Evolutionary conservation across 2,797 vertebrate genomes (phyloP).

Genomic region (Natrix natrix): DNA sequence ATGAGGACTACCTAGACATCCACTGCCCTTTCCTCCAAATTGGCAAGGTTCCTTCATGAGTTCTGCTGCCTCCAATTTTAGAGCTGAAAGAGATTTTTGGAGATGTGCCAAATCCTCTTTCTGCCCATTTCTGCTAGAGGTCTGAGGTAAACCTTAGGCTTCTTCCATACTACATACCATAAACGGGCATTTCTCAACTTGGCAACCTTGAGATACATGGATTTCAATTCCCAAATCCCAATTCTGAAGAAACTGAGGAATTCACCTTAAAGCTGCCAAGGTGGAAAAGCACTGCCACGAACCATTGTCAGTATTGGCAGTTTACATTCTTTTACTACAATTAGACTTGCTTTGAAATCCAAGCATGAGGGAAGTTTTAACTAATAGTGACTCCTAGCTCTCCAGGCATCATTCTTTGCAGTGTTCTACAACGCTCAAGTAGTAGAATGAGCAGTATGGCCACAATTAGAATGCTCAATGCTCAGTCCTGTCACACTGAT

Average conservation of each 20-base stretch:
- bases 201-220: not conserved
- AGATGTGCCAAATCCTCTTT: not conserved
- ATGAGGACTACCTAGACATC: not conserved
- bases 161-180: not conserved
- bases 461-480: not conserved
- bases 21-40: not conserved
- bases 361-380: not conserved
- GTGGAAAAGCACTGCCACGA: not conserved
- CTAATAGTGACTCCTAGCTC: not conserved
- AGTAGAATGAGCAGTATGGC: not conserved
- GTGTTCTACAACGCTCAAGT: not conserved
- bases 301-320: not conserved
- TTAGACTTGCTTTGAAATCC: not conserved
- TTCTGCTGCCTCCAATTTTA: not conserved
- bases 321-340: not conserved
- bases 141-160: not conserved
- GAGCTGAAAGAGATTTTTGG: not conserved
- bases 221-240: not conserved
- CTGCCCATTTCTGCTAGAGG: not conserved
- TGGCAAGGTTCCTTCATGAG: not conserved
- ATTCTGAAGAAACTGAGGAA: not conserved
- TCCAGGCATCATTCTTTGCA: not conserved
- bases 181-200: not conserved
- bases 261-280: not conserved
- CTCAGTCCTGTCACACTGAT: not conserved